Evolutionary conservation across 2,797 vertebrate species (phyloP).

Genomic region (Cyprinella venusta): DNA sequence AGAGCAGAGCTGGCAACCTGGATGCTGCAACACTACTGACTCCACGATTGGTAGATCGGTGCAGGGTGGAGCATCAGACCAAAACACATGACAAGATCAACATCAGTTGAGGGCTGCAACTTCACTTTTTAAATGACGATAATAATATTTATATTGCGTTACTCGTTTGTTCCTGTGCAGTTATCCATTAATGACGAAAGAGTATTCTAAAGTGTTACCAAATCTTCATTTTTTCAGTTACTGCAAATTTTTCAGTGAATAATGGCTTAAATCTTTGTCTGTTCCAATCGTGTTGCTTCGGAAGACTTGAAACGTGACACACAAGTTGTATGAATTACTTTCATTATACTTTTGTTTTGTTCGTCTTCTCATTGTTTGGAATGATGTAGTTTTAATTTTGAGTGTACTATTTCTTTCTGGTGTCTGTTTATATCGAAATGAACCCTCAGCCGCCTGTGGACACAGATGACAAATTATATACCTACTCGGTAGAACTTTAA

Average conservation of each 20-base stretch:
- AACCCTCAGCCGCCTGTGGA: slow-evolving; percentile 19
- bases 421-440: slow-evolving; percentile 45
- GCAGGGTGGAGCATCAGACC: no score
- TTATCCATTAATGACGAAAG: no score
- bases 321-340: neutral
- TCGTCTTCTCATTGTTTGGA: neutral
- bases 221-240: neutral
- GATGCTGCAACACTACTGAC: no score
- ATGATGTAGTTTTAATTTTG: neutral
- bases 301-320: neutral
- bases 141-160: no score
- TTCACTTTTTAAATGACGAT: no score
- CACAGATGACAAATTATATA: slow-evolving; percentile 56
- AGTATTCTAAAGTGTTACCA: no score
- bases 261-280: neutral
- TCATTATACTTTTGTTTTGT: neutral
- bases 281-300: neutral
- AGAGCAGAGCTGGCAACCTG: no score
- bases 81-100: no score
- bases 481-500: slow-evolving; percentile 43
- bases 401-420: neutral
- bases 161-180: no score
- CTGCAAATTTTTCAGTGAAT: neutral
- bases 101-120: no score
- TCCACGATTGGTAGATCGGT: no score